phyloP scores from a whole-genome alignment of 2,888 invertebrate genomes.

The Hemistola chrysoprasaria region DNA sequence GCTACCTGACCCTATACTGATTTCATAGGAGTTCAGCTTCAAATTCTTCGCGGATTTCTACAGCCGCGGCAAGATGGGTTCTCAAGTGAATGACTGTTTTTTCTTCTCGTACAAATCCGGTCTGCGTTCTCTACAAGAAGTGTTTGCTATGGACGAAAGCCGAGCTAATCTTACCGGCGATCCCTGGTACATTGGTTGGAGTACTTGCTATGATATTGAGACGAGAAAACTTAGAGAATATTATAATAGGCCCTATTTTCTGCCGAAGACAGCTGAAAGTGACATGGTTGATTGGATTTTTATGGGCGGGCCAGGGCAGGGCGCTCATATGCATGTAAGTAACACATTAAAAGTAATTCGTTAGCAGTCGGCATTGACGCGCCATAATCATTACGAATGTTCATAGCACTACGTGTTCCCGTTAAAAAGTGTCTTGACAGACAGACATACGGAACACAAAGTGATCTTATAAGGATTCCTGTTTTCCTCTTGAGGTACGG shows the following conservation, averaged over 20 bases:
- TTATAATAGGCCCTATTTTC: slow-evolving; percentile 93
- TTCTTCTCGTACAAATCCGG: slow-evolving; percentile 97
- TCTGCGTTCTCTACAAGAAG: slow-evolving; percentile 89
- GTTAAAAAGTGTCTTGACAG: too few relatives aligned
- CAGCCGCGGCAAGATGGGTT: slow-evolving; percentile 76
- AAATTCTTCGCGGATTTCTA: slow-evolving; percentile 92
- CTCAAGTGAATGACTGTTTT: slow-evolving; percentile 87
- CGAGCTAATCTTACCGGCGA: slow-evolving; percentile 84
- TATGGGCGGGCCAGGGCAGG: slow-evolving; percentile 97
- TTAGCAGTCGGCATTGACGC: too few relatives aligned
- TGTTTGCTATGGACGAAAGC: slow-evolving; percentile 89
- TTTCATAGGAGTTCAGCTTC: slow-evolving; percentile 86
- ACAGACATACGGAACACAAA: too few relatives aligned
- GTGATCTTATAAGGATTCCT: too few relatives aligned
- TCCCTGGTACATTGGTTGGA: slow-evolving; percentile 93
- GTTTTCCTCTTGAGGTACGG: too few relatives aligned
- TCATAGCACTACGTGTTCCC: too few relatives aligned
- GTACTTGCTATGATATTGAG: slow-evolving; percentile 94
- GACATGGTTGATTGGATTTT: slow-evolving; percentile 98
- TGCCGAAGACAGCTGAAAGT: slow-evolving; percentile 92
- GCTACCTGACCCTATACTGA: too few relatives aligned
- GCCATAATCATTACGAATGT: too few relatives aligned
- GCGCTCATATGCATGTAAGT: slow-evolving; percentile 97
- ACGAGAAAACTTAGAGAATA: slow-evolving; percentile 89
- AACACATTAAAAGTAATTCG: too few relatives aligned